Conservation (phyloP, 1,140 invertebrate species). For the Linepithema humile region DNA sequence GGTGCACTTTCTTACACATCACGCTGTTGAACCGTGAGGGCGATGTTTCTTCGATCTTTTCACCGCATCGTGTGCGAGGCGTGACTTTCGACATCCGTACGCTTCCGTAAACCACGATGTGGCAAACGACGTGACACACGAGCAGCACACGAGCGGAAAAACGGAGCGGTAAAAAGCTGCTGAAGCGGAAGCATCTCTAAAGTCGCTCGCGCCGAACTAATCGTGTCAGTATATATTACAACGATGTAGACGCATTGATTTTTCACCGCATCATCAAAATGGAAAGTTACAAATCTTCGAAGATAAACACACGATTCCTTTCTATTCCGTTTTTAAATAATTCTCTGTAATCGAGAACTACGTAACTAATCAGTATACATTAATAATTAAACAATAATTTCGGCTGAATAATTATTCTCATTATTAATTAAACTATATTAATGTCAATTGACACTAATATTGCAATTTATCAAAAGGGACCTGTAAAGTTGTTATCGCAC, state of each 20-base stretch:
- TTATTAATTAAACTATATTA: not conserved
- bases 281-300: not conserved
- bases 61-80: not conserved
- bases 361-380: no score
- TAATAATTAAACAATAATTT: not conserved
- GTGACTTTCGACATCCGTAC: slow-evolving; percentile 38
- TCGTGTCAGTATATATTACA: not conserved
- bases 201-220: slow-evolving; percentile 18
- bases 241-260: not conserved
- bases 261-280: not conserved
- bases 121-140: slow-evolving; percentile 13
- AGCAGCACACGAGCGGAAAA: slow-evolving; percentile 24
- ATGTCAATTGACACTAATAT: not conserved
- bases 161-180: not conserved
- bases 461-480: not conserved
- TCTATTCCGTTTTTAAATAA: not conserved
- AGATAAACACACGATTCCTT: not conserved
- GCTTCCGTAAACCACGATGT: slow-evolving; percentile 28
- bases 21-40: not conserved
- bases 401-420: not conserved
- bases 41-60: slow-evolving; percentile 29
- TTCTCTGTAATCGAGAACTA: no score
- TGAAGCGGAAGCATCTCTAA: slow-evolving; percentile 28
- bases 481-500: not conserved
- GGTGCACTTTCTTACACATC: not conserved